These are phyloP conservation scores for Anabacerthia variegaticeps DNA, from an alignment of 2,797 vertebrate species.

Conservation along the genomic window DNA sequence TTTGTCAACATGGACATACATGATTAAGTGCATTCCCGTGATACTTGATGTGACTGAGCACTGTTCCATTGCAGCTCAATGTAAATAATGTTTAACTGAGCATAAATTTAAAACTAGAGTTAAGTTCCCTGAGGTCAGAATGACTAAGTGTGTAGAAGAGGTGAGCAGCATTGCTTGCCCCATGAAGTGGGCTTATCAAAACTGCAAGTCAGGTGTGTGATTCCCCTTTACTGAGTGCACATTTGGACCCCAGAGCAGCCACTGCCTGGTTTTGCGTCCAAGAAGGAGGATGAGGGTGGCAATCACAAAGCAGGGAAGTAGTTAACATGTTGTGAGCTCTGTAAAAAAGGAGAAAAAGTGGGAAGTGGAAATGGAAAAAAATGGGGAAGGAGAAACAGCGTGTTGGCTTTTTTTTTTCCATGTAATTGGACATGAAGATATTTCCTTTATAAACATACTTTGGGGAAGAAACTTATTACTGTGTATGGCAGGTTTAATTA, in stretches of 20 bases:
- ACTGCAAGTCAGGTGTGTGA: not conserved
- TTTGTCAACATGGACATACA: not conserved
- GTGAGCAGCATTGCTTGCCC: not conserved
- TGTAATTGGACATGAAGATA: not conserved
- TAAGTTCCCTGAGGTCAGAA: not conserved
- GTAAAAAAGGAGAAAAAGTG: not conserved
- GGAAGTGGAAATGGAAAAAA: not conserved
- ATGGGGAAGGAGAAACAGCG: not conserved
- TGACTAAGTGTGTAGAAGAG: not conserved
- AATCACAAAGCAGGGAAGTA: not conserved
- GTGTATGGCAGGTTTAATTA: not conserved
- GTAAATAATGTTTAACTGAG: conserved; percentile 25
- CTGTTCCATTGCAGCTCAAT: not conserved
- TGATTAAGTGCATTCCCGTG: not conserved
- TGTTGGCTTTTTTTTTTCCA: not conserved
- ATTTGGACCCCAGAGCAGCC: not conserved
- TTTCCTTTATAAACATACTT: not conserved
- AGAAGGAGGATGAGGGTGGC: not conserved
- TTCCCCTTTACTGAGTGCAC: not conserved
- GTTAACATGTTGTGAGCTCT: not conserved
- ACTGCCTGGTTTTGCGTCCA: not conserved
- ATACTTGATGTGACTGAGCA: not conserved
- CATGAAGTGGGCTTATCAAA: not conserved
- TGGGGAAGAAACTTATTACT: not conserved
- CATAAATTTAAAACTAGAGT: not conserved